Conservation (phyloP, 2,888 invertebrate species). For the Rhingia campestris region DNA sequence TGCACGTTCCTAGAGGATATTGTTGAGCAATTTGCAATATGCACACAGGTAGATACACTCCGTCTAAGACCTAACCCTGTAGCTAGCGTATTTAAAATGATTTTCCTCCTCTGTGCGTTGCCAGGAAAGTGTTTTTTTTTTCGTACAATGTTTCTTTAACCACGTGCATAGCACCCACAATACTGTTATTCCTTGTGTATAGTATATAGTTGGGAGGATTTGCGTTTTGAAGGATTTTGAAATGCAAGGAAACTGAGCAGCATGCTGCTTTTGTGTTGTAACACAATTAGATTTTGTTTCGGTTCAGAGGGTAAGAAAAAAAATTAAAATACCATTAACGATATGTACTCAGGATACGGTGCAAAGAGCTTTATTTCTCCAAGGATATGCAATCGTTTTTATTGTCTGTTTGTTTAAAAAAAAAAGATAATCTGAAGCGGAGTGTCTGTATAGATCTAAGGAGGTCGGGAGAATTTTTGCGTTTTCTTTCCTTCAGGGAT, state of each 20-base stretch:
- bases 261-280: not conserved
- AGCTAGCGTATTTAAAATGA: not conserved
- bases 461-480: no score
- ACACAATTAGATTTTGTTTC: not conserved
- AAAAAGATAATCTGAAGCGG: no score
- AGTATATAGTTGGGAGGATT: not conserved
- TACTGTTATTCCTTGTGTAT: not conserved
- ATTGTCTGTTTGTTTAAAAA: not conserved
- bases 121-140: not conserved
- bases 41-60: not conserved
- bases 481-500: no score
- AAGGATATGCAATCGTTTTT: not conserved
- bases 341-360: not conserved
- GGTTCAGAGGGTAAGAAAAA: not conserved
- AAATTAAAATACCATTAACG: not conserved
- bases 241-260: not conserved
- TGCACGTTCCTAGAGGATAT: not conserved
- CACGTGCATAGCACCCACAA: conserved; percentile 6
- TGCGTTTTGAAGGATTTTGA: not conserved
- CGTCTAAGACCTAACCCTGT: not conserved
- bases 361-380: not conserved
- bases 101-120: not conserved
- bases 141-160: not conserved
- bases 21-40: conserved; percentile 3
- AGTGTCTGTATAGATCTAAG: no score